Conservation (phyloP, 1,140 invertebrate genomes). For the Pseudomyrmex gracilis region DNA sequence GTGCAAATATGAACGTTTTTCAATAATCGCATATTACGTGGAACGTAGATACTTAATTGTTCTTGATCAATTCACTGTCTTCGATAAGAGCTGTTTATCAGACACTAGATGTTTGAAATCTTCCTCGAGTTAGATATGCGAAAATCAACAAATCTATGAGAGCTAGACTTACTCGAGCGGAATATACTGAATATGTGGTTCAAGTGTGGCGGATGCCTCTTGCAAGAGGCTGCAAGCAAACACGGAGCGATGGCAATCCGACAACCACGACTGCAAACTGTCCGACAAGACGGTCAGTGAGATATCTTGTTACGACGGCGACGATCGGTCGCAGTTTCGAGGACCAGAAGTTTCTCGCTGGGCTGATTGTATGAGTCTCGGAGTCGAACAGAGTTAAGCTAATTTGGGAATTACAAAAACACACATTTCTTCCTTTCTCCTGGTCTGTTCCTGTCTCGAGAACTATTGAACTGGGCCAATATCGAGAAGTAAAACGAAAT, state of each 20-base stretch:
- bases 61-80: background rate
- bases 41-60: background rate
- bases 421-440: background rate
- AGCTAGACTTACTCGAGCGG: background rate
- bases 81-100: background rate
- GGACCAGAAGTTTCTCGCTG: constrained; percentile 41
- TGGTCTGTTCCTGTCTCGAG: constrained; percentile 10
- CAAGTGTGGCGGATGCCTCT: background rate
- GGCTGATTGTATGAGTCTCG: constrained; percentile 33
- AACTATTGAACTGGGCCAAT: constrained; percentile 13
- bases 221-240: constrained; percentile 52
- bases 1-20: too few relatives aligned
- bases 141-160: constrained; percentile 54
- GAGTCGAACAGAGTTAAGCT: constrained; percentile 49
- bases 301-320: constrained; percentile 45
- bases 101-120: constrained; percentile 14
- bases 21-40: too few relatives aligned
- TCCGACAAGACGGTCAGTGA: constrained; percentile 61
- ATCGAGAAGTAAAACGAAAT: constrained; percentile 33
- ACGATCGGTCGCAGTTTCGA: constrained; percentile 13
- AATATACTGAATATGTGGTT: constrained; percentile 15
- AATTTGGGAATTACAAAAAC: constrained; percentile 35
- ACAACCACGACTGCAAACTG: constrained; percentile 49
- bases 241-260: constrained; percentile 40
- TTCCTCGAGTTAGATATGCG: constrained; percentile 3